phyloP scores from a whole-genome alignment of 2,797 vertebrate species.

The Balearica regulorum region DNA sequence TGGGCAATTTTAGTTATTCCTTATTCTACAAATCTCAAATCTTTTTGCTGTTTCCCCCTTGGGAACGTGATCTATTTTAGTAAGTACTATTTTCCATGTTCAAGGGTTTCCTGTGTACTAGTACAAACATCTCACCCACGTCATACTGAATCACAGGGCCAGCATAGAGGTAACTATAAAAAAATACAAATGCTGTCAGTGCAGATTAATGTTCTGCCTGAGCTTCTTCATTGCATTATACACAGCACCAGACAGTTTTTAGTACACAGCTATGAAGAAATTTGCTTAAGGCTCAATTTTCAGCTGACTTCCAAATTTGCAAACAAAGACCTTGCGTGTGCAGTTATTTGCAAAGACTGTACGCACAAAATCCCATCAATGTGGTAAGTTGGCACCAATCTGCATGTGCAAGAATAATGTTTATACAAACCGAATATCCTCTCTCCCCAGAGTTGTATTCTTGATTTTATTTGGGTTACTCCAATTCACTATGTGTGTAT shows the following conservation, averaged over 20 bases:
- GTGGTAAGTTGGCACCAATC: neutral
- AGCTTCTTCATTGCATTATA: neutral
- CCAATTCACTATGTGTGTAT: neutral
- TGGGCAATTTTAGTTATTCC: slow-evolving; percentile 44
- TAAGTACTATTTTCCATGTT: neutral
- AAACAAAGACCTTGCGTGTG: neutral
- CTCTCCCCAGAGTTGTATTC: neutral
- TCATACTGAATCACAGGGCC: neutral
- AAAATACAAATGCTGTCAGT: neutral
- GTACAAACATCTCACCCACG: neutral
- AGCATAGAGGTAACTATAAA: neutral
- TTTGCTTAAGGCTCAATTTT: neutral
- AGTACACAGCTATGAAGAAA: neutral
- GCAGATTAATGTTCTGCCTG: neutral
- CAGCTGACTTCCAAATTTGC: neutral
- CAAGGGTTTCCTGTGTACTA: neutral
- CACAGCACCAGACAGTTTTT: neutral
- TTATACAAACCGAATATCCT: neutral
- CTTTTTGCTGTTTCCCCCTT: slow-evolving; percentile 8
- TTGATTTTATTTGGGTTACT: neutral
- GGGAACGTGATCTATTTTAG: slow-evolving; percentile 1
- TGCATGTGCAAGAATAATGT: neutral
- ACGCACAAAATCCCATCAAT: neutral
- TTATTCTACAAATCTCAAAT: neutral
- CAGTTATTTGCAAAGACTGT: neutral